Evolutionary conservation across 2,797 vertebrate species (phyloP), one percentile per base, ranked within the genome.

Genomic region (Rhinella marina): DNA sequence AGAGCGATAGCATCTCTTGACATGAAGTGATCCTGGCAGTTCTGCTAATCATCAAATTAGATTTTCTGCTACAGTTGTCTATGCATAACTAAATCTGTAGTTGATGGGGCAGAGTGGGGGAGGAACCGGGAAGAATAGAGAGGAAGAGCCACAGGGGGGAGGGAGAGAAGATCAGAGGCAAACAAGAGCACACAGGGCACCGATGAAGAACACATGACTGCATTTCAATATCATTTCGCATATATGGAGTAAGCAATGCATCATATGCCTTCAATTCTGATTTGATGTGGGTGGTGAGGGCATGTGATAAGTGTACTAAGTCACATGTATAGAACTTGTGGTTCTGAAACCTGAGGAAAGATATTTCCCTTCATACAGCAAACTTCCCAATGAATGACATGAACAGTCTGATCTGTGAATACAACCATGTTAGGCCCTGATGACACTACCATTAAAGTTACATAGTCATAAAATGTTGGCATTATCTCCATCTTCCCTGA

Each of bases 11-110:
- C 87, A 61, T 86, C 87, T 90, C 87, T 90, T 86, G 89, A 90
- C 89, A 88, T 88, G 84, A 88, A 90, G 87, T 88, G 87, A 86
- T 83, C 87, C 89, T 88, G 89, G 89, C 89, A 88, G 89, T 83
- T 88, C 84, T 76, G 87, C 89, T 86, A 86, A 90, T 90, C 81
- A 90, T 86, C 89, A 90, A 90, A 88, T 88, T 81, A 90, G 89
- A 88, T 90, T 90, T 90, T 90, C 87, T 88, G 89, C 89, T 90
- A 90, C 89, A 90, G 84, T 88, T 90, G 81, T 86, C 89, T 88
- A 88, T 84, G 87, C 84, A 90, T 88, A 86, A 86, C 88, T 89
- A 89, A 89, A 89, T 89, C 88, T 83, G 84, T 54, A 83, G 72
- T 86, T 89, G 88, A 89, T 89, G 88, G 88, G 88, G 84, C 52